These are phyloP conservation scores for Globodera ellingtonae DNA, from an alignment of 1,140 invertebrate genomes.

Conservation along the genomic window DNA sequence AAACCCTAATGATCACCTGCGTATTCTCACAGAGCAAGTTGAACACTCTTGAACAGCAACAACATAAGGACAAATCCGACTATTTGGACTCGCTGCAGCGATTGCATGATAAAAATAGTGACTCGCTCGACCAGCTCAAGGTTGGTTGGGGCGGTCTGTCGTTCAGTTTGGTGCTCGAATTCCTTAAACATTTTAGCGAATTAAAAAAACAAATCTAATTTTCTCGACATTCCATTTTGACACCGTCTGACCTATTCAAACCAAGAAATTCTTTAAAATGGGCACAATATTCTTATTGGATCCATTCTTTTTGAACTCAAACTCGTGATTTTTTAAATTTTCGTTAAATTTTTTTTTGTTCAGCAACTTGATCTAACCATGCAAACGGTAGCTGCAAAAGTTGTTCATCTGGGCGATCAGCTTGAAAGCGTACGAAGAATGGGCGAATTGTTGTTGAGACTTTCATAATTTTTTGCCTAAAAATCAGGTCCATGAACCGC, in stretches of 20 bases:
- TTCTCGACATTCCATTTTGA: no score
- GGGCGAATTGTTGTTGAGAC: no score
- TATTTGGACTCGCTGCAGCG: constrained; percentile 53
- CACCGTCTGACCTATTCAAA: no score
- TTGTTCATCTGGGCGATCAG: constrained; percentile 94
- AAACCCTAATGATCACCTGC: not conserved
- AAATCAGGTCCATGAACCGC: constrained; percentile 75
- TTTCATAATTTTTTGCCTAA: not conserved
- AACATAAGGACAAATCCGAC: constrained; percentile 55
- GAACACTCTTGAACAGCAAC: constrained; percentile 52
- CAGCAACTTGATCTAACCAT: constrained; percentile 92
- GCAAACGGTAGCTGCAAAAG: constrained; percentile 92
- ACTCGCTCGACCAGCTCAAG: constrained; percentile 59
- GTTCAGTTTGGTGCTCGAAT: not conserved
- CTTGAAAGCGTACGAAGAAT: constrained; percentile 78
- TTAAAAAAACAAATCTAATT: no score
- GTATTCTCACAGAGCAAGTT: constrained; percentile 56
- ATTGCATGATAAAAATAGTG: constrained; percentile 57
- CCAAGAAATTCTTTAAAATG: no score
- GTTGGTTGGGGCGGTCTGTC: constrained; percentile 23
- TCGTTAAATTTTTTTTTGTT: constrained; percentile 24
- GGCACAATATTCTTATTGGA: no score
- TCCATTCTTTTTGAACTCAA: no score
- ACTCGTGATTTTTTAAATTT: not conserved
- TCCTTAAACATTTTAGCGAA: no score